Evolutionary conservation across 2,113 vertebrate genomes (phyloP).

Genomic region (Eleginops maclovinus): DNA sequence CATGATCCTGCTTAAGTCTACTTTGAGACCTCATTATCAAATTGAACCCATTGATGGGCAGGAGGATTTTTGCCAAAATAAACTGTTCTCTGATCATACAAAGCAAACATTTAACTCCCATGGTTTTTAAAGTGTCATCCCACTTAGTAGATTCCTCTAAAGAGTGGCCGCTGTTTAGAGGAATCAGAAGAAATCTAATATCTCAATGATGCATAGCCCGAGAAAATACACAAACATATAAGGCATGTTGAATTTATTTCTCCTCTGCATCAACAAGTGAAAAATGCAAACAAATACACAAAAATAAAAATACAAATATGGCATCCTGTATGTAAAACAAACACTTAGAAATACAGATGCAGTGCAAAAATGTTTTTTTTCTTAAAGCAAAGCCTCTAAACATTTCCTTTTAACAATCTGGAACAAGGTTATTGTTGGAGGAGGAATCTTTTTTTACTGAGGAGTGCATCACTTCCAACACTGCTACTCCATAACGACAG

Average conservation of each 20-base stretch:
- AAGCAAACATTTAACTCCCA: background rate
- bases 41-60: background rate
- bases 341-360: conserved; percentile 49
- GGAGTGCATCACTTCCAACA: conserved; percentile 31
- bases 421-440: conserved; percentile 23
- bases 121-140: background rate
- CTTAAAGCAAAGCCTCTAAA: conserved; percentile 46
- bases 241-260: conserved; percentile 82
- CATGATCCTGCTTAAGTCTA: background rate
- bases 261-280: conserved; percentile 71
- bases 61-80: background rate
- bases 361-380: conserved; percentile 43
- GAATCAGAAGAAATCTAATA: background rate
- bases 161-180: background rate
- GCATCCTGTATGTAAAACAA: conserved; percentile 46
- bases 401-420: conserved; percentile 33
- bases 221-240: conserved; percentile 49
- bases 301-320: conserved; percentile 64
- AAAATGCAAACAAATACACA: conserved; percentile 72
- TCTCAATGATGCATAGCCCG: background rate
- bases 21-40: background rate
- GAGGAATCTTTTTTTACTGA: conserved; percentile 29
- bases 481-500: conserved; percentile 46
- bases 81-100: background rate
- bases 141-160: too few relatives aligned